Conservation (phyloP, 2,888 invertebrate species). For the Cheilosia urbana region DNA sequence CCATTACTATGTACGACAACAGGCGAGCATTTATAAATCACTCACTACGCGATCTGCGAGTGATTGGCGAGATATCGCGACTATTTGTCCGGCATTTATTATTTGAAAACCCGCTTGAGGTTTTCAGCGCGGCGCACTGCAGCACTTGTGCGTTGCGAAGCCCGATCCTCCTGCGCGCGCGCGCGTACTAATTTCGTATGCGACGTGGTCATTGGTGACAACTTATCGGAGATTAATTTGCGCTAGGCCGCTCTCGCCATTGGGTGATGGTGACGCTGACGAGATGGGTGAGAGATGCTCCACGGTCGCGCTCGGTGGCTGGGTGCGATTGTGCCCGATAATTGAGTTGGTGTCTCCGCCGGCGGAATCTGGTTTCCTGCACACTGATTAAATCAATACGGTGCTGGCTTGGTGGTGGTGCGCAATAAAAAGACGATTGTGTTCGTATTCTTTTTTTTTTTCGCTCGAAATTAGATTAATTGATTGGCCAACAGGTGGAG, state of each 20-base stretch:
- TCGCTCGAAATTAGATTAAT: conserved; percentile 68
- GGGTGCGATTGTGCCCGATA: conserved; percentile 48
- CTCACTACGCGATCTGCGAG: conserved; percentile 74
- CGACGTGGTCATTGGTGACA: conserved; percentile 73
- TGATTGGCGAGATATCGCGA: conserved; percentile 76
- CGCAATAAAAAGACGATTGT: conserved; percentile 59
- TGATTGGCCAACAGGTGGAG: conserved; percentile 56
- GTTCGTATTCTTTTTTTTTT: conserved; percentile 34
- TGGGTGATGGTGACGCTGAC: conserved; percentile 14
- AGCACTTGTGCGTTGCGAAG: conserved; percentile 35
- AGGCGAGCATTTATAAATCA: conserved; percentile 74
- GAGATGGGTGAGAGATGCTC: conserved; percentile 61
- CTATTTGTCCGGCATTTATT: conserved; percentile 75
- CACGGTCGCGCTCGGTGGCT: conserved; percentile 13
- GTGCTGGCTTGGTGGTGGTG: conserved; percentile 9
- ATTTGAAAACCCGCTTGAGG: conserved; percentile 59
- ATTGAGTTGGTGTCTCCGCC: conserved; percentile 66
- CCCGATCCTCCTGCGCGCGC: conserved; percentile 64
- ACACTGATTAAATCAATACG: conserved; percentile 68
- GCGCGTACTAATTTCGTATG: conserved; percentile 68
- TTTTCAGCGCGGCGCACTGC: conserved; percentile 1
- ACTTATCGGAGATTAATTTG: conserved; percentile 75
- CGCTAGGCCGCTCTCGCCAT: conserved; percentile 58
- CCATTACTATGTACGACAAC: conserved; percentile 74
- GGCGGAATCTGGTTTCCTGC: conserved; percentile 55